Percentiles rank a stretch among this genome's conserved stretches.
Conservation (phyloP, 2,113 vertebrate genomes). For the Tor tambroides region DNA sequence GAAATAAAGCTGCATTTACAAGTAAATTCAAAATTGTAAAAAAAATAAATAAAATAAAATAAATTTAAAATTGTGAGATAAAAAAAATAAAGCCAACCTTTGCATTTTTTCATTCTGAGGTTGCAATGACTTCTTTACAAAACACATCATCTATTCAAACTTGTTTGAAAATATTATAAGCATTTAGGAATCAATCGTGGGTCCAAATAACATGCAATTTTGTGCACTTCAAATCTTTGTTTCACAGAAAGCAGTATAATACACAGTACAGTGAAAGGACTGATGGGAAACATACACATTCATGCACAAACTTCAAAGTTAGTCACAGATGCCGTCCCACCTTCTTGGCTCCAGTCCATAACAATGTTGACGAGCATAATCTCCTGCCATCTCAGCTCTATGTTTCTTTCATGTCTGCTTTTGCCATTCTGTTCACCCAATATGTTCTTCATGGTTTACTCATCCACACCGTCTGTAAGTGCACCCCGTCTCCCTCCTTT, state of each 20-base stretch:
- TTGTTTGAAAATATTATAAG: not conserved
- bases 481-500: not conserved
- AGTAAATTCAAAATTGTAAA: not conserved
- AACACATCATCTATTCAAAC: not conserved
- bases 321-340: conserved; percentile 24
- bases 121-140: not conserved
- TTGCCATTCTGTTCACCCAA: conserved; percentile 46
- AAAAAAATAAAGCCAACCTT: no score
- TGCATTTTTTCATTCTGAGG: not conserved
- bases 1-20: not conserved
- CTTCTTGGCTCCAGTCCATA: conserved; percentile 44
- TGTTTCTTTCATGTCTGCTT: conserved; percentile 40
- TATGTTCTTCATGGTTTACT: conserved; percentile 27
- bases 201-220: not conserved
- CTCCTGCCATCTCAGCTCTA: conserved; percentile 24
- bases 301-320: conserved; percentile 49
- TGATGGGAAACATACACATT: not conserved
- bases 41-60: no score
- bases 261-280: not conserved
- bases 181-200: not conserved
- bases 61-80: no score
- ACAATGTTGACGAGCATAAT: conserved; percentile 39
- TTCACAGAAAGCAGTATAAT: not conserved
- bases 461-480: conserved; percentile 28
- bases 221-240: not conserved